Evolutionary conservation across 1,140 invertebrate genomes (phyloP).

Genomic region (Battus philenor): DNA sequence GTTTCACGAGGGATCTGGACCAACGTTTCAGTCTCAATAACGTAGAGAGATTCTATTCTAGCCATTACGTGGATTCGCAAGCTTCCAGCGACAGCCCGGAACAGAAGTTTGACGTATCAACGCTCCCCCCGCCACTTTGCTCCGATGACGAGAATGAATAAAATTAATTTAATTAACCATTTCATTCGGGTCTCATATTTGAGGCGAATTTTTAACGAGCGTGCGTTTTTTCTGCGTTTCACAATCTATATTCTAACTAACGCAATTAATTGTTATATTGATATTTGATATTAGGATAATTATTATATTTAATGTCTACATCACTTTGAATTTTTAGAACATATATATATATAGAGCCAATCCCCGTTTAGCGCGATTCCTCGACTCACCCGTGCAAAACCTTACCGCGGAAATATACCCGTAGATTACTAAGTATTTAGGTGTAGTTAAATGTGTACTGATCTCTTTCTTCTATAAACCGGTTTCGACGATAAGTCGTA

Average conservation of each 20-base stretch:
- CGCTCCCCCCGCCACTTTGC: slow-evolving; percentile 80
- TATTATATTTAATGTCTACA: slow-evolving; percentile 56
- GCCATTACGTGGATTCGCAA: slow-evolving; percentile 68
- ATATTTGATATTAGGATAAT: slow-evolving; percentile 53
- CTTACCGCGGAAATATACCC: slow-evolving; percentile 40
- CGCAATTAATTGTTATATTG: slow-evolving; percentile 55
- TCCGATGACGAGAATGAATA: slow-evolving; percentile 80
- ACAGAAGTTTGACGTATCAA: slow-evolving; percentile 82
- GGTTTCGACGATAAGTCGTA: slow-evolving; percentile 11
- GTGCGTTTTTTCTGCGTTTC: slow-evolving; percentile 36
- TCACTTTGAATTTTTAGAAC: slow-evolving; percentile 55
- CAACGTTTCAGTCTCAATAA: slow-evolving; percentile 67
- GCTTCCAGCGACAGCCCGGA: slow-evolving; percentile 77
- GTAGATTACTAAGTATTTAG: slow-evolving; percentile 55
- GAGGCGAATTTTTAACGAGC: slow-evolving; percentile 21
- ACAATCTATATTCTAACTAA: slow-evolving; percentile 51
- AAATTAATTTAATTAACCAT: slow-evolving; percentile 19
- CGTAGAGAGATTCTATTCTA: slow-evolving; percentile 68
- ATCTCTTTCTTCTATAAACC: slow-evolving; percentile 26
- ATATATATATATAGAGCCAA: slow-evolving; percentile 54
- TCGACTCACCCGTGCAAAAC: slow-evolving; percentile 43
- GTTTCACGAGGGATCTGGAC: slow-evolving; percentile 54
- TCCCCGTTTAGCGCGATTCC: slow-evolving; percentile 46
- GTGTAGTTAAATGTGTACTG: slow-evolving; percentile 50
- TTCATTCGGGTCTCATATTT: not conserved